Evolutionary conservation across 2,113 vertebrate genomes (phyloP), one percentile per base, ranked within the genome.

Genomic region (Poicephalus gulielmi): DNA sequence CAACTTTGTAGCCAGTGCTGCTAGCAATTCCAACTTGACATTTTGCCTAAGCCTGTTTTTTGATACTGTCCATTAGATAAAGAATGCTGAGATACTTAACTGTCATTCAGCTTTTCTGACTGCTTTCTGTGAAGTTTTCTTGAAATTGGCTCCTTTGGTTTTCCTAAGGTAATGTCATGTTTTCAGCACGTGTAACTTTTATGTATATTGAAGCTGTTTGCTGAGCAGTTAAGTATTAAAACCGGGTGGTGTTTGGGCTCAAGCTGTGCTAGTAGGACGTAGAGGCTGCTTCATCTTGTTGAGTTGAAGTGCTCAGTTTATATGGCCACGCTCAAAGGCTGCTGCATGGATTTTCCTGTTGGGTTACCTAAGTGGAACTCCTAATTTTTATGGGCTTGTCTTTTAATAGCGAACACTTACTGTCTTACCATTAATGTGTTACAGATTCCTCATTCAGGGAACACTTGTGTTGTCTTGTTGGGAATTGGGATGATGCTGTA

Each of bases 261-360:
- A 28, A 20, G 12, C 20, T 66, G 1, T 35, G 20, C 39, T 55
- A 6, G 43, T 24, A 24, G n/a, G 10, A 8, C 35, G 44, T 33
- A 10, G 37, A 47, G 31, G n/a, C 30, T 35, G 3, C 71, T 53
- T 37, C 9, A 17, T 43, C 50, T n/a, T 70, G 13, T 31, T 62
- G 52, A 70, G 16, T n/a, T 62, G 62, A 59, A 49, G 33, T 15
- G 10, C 11, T 68, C 18, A 74, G 24, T 43, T 75, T 41, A 47
- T 11, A 4, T 52, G 62, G 17, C 30, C 10, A 2, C 0, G 4
- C 30, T n/a, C 43, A 23, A 25, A 24, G 49, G 17, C 10, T 66
- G 50, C 50, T 64, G 30, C 11, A 0, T 47, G 2, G 52, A 3
- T 41, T 53, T 69, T 63, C 15, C 18, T 47, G 44, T 53, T 77